A percentile compares a stretch with the other conserved stretches of the same genome.
phyloP scores from a whole-genome alignment of 2,797 vertebrate genomes.

The Moxostoma hubbsi region DNA sequence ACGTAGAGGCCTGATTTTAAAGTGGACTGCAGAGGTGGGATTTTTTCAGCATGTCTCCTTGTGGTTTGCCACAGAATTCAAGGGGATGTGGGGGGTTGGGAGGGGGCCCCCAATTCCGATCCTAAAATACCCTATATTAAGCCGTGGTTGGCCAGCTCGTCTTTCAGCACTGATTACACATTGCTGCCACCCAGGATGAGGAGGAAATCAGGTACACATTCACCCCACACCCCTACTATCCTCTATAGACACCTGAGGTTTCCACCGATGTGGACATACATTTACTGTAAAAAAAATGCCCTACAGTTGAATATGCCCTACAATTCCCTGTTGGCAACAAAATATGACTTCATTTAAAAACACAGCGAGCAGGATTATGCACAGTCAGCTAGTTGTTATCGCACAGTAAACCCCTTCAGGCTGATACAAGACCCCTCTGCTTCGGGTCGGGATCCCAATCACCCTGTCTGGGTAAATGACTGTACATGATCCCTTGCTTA shows the following conservation, averaged over 20 bases:
- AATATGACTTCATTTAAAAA: not conserved
- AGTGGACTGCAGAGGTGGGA: conserved; percentile 23
- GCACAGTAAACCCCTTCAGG: too few relatives aligned
- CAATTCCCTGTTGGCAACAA: not conserved
- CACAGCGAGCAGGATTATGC: too few relatives aligned
- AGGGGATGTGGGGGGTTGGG: conserved; percentile 4
- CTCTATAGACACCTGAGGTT: conserved; percentile 15
- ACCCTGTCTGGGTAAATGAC: not conserved
- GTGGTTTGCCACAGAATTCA: conserved; percentile 32
- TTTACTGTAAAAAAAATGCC: not conserved
- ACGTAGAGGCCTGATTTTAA: conserved; percentile 16
- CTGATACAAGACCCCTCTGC: too few relatives aligned
- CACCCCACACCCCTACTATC: conserved; percentile 7
- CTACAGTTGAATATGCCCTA: not conserved
- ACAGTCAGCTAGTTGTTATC: too few relatives aligned
- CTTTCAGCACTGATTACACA: conserved; percentile 34
- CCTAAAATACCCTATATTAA: conserved; percentile 36
- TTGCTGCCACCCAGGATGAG: not conserved
- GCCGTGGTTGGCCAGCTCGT: conserved; percentile 1
- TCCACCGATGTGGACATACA: too few relatives aligned
- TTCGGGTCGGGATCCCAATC: too few relatives aligned
- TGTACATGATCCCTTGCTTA: too few relatives aligned
- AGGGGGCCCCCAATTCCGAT: conserved; percentile 13
- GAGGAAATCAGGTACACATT: conserved; percentile 34
- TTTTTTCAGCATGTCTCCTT: conserved; percentile 17